Base-by-base conservation (phyloP, 92 coral and sea anemone species). In the Zoanthus sociatus region DNA sequence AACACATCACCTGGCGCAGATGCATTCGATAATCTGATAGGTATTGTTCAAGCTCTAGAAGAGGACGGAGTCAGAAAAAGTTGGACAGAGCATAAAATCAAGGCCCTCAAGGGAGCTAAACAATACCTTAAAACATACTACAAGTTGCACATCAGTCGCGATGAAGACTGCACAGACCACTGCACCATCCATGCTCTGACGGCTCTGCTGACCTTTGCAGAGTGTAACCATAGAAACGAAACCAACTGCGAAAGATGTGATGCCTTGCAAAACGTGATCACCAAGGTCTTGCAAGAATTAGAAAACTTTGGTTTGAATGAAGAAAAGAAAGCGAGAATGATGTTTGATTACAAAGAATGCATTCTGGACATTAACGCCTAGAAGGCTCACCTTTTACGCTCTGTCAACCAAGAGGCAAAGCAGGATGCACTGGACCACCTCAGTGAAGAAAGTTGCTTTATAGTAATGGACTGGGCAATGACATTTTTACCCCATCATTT, bases 391-490 rank as follows among this genome's bases (percentile, higher is more conserved):
- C 45, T 89, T 30, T 71, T 89, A 4, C 84, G 88, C 15, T 54
- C 85, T 12, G 72, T 89, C 0, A 69, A 48, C 63, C 92, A 84
- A 47, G 92, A 89, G 71, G 92, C 85, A 10, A 89, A 89, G 64
- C 85, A 77, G 69, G 92, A 89, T 56, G 92, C 85, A 14, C 88
- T 89, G 9, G 30, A 31, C 31, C 45, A 68, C 32, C 88, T 89
- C 30, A 84, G 84, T 71, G 79, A 61, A n/a, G 78, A 89, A 44
- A 76, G 78, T 7, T 89, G 88, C 64, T 46, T 89, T 30, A 77
- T 83, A 4, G 63, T 84, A 4, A 83, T 84, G 68, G 92, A 89
- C 79, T 88, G 91, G 92, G 92, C 92, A 12, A 89, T 89, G 92
- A 89, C 83, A 71, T 89, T 71, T 46, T 26, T 89, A 26, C 88